These are phyloP conservation scores for Elanoides forficatus DNA, from an alignment of 2,113 vertebrate species.

Conservation along the genomic window DNA sequence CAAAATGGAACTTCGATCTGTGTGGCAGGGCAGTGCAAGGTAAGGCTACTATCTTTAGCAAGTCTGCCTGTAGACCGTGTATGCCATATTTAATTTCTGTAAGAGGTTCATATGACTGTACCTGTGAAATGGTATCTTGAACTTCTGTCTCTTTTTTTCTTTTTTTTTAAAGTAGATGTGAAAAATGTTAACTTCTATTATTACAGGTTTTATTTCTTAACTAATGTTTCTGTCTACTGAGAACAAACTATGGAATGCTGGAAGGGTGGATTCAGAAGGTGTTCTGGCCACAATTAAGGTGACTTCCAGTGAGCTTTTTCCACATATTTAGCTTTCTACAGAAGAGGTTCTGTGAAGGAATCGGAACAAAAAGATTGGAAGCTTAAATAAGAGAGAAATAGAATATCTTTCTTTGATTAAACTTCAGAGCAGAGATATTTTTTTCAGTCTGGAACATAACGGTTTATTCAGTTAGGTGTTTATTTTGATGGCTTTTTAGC, in stretches of 20 bases:
- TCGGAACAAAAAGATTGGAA: background rate
- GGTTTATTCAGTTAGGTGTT: background rate
- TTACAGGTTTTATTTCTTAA: background rate
- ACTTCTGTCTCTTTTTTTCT: background rate
- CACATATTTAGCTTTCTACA: background rate
- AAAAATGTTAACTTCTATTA: background rate
- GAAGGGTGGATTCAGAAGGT: background rate
- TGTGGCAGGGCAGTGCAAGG: conserved; percentile 88
- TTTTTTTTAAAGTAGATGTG: background rate
- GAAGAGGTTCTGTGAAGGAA: background rate
- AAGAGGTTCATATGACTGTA: background rate
- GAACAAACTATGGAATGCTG: background rate
- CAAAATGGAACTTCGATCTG: conserved; percentile 82
- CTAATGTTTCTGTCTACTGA: background rate
- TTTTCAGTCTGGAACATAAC: background rate
- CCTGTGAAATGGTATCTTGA: background rate
- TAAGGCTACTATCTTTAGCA: conserved; percentile 42
- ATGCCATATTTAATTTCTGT: background rate
- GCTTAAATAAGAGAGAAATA: background rate
- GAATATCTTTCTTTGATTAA: background rate
- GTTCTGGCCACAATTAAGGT: background rate
- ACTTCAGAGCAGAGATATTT: background rate
- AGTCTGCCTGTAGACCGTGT: background rate
- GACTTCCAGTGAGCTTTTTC: background rate
- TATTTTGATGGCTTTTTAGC: background rate